phyloP scores from a whole-genome alignment of 2,113 vertebrate genomes.

The Neodontobutis hainanensis region DNA sequence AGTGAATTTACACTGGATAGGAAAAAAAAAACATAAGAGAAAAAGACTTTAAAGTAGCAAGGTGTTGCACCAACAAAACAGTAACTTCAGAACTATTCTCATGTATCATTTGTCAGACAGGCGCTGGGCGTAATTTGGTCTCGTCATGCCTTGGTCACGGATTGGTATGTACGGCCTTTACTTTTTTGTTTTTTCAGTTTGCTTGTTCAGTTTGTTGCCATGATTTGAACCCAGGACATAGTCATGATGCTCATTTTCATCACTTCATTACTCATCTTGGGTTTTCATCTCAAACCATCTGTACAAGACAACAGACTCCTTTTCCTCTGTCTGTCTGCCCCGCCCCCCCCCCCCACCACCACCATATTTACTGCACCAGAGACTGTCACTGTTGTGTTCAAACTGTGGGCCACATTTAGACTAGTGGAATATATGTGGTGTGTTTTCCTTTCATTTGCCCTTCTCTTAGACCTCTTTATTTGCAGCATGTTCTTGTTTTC shows the following conservation, averaged over 20 bases:
- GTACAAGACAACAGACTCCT: not conserved
- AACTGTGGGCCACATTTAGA: constrained; percentile 69
- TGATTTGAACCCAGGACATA: not conserved
- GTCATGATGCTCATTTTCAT: not conserved
- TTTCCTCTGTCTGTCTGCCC: not conserved
- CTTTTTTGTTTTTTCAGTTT: too few species aligned
- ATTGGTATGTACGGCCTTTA: too few species aligned
- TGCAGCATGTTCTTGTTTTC: constrained; percentile 67
- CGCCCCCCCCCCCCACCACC: constrained; percentile 21
- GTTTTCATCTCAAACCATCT: not conserved
- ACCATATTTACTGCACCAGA: constrained; percentile 29
- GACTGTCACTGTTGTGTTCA: constrained; percentile 32
- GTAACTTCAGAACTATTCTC: too few species aligned
- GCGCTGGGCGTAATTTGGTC: too few species aligned
- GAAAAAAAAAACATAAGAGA: not conserved
- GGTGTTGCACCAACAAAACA: too few species aligned
- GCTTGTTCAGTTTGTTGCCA: not conserved
- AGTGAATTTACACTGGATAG: constrained; percentile 1
- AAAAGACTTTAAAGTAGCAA: not conserved
- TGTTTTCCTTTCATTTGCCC: constrained; percentile 66
- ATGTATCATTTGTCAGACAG: too few species aligned
- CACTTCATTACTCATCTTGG: not conserved
- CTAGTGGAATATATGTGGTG: constrained; percentile 74
- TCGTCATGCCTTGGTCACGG: too few species aligned
- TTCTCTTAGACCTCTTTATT: constrained; percentile 74